Percentiles rank a stretch among this genome's conserved stretches.
phyloP scores from a whole-genome alignment of 2,888 invertebrate species.

The Euzophera pinguis region DNA sequence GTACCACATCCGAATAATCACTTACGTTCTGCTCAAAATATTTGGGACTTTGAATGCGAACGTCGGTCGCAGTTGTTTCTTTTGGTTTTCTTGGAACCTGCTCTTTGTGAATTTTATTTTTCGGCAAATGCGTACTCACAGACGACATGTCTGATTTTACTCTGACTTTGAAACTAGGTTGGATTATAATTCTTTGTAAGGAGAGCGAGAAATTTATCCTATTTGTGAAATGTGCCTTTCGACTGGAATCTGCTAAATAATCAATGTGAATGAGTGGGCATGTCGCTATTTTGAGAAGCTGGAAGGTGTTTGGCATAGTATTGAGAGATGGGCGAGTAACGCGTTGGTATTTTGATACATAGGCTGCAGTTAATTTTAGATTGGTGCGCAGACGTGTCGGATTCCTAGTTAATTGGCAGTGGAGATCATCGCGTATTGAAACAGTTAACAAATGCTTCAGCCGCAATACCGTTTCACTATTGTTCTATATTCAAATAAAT shows the following conservation, averaged over 20 bases:
- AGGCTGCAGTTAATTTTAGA: constrained; percentile 79
- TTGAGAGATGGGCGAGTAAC: constrained; percentile 78
- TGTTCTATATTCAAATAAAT: not conserved
- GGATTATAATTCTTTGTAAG: constrained; percentile 5
- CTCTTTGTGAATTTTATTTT: constrained; percentile 42
- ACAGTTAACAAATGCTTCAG: constrained; percentile 19
- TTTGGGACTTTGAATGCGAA: constrained; percentile 70
- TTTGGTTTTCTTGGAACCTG: constrained; percentile 63
- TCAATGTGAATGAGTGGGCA: constrained; percentile 66
- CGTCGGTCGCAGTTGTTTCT: constrained; percentile 56
- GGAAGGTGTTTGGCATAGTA: constrained; percentile 80
- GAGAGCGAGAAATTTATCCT: constrained; percentile 23
- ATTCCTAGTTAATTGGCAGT: constrained; percentile 78
- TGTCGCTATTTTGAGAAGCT: constrained; percentile 72
- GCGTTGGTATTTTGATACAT: constrained; percentile 79
- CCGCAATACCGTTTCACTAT: constrained; percentile 10
- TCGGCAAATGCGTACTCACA: constrained; percentile 35
- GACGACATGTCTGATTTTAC: constrained; percentile 28
- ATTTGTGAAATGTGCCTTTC: constrained; percentile 27
- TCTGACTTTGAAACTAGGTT: not conserved
- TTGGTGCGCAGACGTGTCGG: constrained; percentile 78
- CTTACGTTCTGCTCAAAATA: constrained; percentile 75
- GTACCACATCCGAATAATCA: constrained; percentile 79
- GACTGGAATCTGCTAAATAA: constrained; percentile 51
- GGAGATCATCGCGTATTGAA: constrained; percentile 67